phyloP scores from a whole-genome alignment of 2,888 invertebrate genomes.

The Troglohyphantes excavatus region DNA sequence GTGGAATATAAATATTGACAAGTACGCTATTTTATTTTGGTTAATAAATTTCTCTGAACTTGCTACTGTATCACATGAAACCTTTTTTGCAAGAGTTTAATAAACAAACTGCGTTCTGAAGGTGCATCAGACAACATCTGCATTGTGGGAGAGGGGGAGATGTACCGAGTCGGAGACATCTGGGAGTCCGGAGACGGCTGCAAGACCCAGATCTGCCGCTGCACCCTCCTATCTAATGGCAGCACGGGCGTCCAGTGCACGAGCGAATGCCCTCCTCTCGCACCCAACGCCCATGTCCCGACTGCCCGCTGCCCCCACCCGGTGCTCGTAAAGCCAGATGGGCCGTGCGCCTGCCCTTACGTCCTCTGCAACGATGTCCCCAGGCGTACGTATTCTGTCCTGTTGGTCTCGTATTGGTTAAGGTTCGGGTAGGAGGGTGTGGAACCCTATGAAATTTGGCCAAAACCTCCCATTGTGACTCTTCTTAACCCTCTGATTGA shows the following conservation, averaged over 20 bases:
- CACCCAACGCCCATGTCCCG: constrained; percentile 79
- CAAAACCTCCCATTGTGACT: no score
- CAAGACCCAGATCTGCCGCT: constrained; percentile 80
- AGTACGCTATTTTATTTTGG: no score
- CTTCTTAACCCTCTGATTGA: no score
- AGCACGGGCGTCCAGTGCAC: constrained; percentile 80
- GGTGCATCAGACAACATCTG: constrained; percentile 60
- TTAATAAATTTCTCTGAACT: no score
- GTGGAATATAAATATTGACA: no score
- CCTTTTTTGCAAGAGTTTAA: neutral
- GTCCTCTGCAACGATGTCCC: constrained; percentile 78
- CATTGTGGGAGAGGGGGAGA: constrained; percentile 54
- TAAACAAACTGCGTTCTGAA: neutral
- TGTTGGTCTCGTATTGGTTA: no score
- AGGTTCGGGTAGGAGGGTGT: no score
- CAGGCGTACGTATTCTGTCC: constrained; percentile 33
- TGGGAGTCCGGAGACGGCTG: constrained; percentile 80
- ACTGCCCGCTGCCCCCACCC: constrained; percentile 80
- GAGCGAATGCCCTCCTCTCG: constrained; percentile 80
- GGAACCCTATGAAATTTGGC: no score
- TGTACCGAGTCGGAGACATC: constrained; percentile 80
- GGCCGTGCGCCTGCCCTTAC: constrained; percentile 80
- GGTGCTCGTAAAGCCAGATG: constrained; percentile 80
- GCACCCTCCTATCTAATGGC: constrained; percentile 80
- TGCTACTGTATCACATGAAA: no score